phyloP scores from a whole-genome alignment of 2,888 invertebrate species.

The Lasioglossum marginatum region DNA sequence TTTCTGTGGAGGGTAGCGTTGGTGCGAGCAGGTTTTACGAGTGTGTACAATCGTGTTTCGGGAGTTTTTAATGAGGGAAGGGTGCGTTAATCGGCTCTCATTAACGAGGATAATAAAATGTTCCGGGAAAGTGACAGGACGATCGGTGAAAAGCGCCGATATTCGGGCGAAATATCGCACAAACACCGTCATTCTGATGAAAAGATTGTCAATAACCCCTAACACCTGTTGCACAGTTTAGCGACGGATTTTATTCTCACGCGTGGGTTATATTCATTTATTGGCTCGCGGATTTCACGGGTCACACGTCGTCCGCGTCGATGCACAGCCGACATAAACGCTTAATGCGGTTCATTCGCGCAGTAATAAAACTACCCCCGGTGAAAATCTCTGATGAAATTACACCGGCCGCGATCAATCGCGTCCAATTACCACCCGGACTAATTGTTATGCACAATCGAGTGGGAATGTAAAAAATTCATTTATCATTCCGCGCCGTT shows the following conservation, averaged over 20 bases:
- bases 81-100: slow-evolving; percentile 33
- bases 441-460: slow-evolving; percentile 49
- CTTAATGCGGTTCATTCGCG: slow-evolving; percentile 54
- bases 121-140: slow-evolving; percentile 53
- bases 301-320: slow-evolving; percentile 66
- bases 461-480: slow-evolving; percentile 29
- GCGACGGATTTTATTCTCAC: slow-evolving; percentile 79
- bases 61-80: not conserved
- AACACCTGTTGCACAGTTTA: slow-evolving; percentile 81
- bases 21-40: not conserved
- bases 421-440: slow-evolving; percentile 27
- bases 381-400: slow-evolving; percentile 66
- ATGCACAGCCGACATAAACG: slow-evolving; percentile 58
- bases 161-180: slow-evolving; percentile 71
- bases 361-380: slow-evolving; percentile 61
- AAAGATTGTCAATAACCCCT: slow-evolving; percentile 77
- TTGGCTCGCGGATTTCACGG: slow-evolving; percentile 72
- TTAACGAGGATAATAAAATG: slow-evolving; percentile 41
- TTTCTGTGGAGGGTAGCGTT: too few relatives aligned
- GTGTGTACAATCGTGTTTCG: not conserved
- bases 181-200: slow-evolving; percentile 74
- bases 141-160: slow-evolving; percentile 63
- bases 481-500: not conserved
- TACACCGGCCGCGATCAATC: slow-evolving; percentile 54
- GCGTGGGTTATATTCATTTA: slow-evolving; percentile 77